Evolutionary conservation across 1,140 invertebrate genomes (phyloP).

Genomic region (Thaumatotibia leucotreta): DNA sequence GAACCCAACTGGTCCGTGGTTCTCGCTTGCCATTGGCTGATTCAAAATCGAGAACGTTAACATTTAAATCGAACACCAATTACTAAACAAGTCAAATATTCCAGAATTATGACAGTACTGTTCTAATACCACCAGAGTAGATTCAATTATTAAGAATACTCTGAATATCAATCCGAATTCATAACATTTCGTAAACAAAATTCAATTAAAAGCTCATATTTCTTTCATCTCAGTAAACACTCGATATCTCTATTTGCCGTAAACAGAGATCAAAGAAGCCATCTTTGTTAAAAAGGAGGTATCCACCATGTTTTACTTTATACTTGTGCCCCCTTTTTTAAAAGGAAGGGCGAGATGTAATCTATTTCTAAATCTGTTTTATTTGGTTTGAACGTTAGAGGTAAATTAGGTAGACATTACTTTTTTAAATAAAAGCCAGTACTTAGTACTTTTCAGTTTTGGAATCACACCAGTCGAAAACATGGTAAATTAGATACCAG

Average conservation of each 20-base stretch:
- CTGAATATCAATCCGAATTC: not conserved
- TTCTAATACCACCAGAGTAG: no score
- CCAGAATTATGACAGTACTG: not conserved
- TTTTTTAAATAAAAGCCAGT: no score
- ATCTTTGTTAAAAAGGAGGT: not conserved
- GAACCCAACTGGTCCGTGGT: no score
- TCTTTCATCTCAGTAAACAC: not conserved
- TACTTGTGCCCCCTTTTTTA: not conserved
- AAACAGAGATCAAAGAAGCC: not conserved
- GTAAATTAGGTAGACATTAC: no score
- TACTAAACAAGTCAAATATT: no score
- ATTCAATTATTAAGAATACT: no score
- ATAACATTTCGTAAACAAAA: not conserved
- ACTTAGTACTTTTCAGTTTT: no score
- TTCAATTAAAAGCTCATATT: not conserved
- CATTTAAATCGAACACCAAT: no score
- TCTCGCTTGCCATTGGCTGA: no score
- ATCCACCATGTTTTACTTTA: not conserved
- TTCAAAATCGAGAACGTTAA: no score
- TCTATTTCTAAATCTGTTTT: not conserved
- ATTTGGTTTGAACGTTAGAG: not conserved
- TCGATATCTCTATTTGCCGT: not conserved
- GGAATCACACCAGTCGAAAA: no score
- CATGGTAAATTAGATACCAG: no score
- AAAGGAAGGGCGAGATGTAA: not conserved